Evolutionary conservation across 2,888 invertebrate species (phyloP), one percentile per base, ranked within the genome.

Genomic region (Chouioia cunea): DNA sequence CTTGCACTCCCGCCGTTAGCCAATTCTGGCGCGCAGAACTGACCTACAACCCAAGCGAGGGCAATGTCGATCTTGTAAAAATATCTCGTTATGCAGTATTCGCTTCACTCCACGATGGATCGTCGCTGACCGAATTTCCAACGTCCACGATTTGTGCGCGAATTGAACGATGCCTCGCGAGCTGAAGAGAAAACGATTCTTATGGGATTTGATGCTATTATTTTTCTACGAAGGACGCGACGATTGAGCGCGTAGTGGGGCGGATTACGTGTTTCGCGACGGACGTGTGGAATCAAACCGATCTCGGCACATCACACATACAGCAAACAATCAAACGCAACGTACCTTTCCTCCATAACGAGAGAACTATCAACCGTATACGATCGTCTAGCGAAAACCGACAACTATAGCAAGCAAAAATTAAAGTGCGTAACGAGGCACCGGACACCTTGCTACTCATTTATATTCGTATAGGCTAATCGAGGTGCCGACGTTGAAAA

Each of bases 321-420:
- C 79, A 79, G 80, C 77, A 80, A 79, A 79, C 79, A 83, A 83
- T 82, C 83, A 82, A 83, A 84, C 79, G 80, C 77, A 79, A 79
- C 77, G 79, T 78, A 56, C 36, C 66, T 36, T 57, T 63, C 57
- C 54, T 56, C 56, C 23, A 67, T 54, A 66, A 67, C 36, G 36
- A 36, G 4, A 36, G 36, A 36, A 36, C 36, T 36, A 71, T 67
- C 65, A 57, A 53, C 6, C 23, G 20, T 57, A 43, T 47, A 22
- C 47, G 58, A 52, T 80, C 78, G 77, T 81, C 77, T 77, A 79
- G 46, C 16, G 23, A 46, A 18, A 2, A 53, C 10, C 27, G 16
- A 36, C 14, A 44, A 52, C 23, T 46, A 52, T 48, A 10, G 14
- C 15, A 23, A 74, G 71, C 60, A 76, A 66, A 76, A 74, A 70